Evolutionary conservation across 2,888 invertebrate genomes (phyloP).

Genomic region (Drosophila maculinotata): DNA sequence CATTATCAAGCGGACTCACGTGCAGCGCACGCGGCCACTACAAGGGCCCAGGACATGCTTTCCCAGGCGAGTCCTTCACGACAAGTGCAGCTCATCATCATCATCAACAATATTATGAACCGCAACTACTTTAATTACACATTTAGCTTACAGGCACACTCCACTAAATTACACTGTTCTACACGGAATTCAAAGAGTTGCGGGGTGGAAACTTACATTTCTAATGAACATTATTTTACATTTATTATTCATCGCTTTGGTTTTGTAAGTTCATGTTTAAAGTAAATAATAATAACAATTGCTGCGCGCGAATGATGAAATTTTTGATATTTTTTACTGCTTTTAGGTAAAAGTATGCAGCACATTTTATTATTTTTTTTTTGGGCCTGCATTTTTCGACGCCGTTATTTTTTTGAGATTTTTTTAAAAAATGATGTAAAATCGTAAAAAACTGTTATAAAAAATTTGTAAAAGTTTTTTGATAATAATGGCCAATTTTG

Average conservation of each 20-base stretch:
- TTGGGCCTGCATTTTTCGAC: no score
- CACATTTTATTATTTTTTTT: no score
- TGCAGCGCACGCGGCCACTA: slow-evolving; percentile 79
- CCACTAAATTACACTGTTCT: slow-evolving; percentile 38
- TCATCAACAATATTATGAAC: slow-evolving; percentile 49
- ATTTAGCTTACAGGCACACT: slow-evolving; percentile 57
- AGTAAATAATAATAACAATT: no score
- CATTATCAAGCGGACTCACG: slow-evolving; percentile 68
- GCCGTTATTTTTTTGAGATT: no score
- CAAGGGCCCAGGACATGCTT: slow-evolving; percentile 57
- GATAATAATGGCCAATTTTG: no score
- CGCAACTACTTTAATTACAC: slow-evolving; percentile 78
- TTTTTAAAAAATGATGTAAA: no score
- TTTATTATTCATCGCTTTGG: background rate
- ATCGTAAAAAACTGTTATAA: no score
- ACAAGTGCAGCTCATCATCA: slow-evolving; percentile 74
- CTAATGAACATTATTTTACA: background rate
- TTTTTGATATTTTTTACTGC: no score
- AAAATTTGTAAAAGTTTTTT: no score
- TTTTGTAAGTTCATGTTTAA: background rate
- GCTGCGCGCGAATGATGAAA: no score
- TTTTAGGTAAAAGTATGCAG: no score
- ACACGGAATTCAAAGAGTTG: background rate
- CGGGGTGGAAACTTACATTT: background rate
- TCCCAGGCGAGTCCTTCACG: slow-evolving; percentile 55